phyloP scores from a whole-genome alignment of 2,888 invertebrate genomes.

The Acanthosepion pharaonis region DNA sequence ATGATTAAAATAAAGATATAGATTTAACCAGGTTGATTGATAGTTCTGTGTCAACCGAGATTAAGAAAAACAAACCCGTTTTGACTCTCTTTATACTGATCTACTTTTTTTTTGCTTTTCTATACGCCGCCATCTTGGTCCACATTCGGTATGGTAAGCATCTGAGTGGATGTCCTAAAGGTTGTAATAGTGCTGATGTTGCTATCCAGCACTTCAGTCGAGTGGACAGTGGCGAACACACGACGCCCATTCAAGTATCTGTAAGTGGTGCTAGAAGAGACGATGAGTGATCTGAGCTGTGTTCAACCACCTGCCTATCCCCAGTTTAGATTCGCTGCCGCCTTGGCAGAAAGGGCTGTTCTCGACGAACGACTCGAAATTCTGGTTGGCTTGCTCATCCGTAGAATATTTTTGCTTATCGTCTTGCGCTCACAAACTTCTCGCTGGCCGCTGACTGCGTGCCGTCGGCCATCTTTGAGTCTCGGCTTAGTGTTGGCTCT shows the following conservation, averaged over 20 bases:
- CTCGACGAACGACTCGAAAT: neutral
- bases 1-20: too few relatives aligned
- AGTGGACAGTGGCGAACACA: slow-evolving; percentile 18
- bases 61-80: neutral
- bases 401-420: slow-evolving; percentile 43
- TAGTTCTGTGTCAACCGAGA: neutral
- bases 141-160: neutral
- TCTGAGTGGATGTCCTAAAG: neutral
- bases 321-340: neutral
- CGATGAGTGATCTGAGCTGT: neutral
- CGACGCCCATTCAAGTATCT: neutral
- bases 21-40: neutral
- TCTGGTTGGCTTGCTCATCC: neutral
- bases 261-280: slow-evolving; percentile 33
- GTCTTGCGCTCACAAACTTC: neutral
- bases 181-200: neutral
- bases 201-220: slow-evolving; percentile 33
- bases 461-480: neutral
- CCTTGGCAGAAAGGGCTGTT: neutral
- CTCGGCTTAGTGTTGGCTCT: neutral
- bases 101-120: neutral
- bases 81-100: neutral
- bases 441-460: neutral
- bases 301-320: neutral
- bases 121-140: neutral